A percentile compares a stretch with the other conserved stretches of the same genome.
Evolutionary conservation across 2,797 vertebrate genomes (phyloP).

Genomic region (Margarornis squamiger): DNA sequence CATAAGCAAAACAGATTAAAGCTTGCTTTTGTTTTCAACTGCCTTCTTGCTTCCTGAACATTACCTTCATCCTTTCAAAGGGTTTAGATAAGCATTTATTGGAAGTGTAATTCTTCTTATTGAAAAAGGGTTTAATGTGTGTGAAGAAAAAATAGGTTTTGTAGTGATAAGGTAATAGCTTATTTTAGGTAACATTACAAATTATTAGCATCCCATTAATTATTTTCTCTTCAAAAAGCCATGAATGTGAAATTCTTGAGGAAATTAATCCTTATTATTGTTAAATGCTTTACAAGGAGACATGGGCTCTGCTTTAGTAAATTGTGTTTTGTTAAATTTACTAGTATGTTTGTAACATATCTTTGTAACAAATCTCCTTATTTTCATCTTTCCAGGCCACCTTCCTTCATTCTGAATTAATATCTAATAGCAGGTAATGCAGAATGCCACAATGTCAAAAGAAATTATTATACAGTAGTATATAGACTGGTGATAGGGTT

Average conservation of each 20-base stretch:
- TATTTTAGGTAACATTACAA: not conserved
- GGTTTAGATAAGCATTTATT: not conserved
- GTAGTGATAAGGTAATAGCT: not conserved
- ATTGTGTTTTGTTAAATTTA: not conserved
- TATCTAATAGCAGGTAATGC: not conserved
- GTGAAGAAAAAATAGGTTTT: not conserved
- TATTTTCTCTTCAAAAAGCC: not conserved
- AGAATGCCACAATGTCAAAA: not conserved
- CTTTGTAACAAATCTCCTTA: not conserved
- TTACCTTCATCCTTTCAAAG: not conserved
- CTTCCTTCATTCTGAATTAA: not conserved
- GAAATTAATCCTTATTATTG: slow-evolving; percentile 8
- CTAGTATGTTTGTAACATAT: not conserved
- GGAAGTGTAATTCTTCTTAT: not conserved
- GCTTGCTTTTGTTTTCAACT: not conserved
- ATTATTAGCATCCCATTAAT: not conserved
- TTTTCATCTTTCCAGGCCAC: not conserved
- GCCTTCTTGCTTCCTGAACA: not conserved
- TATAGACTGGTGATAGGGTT: not conserved
- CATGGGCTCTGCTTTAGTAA: not conserved
- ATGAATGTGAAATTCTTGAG: not conserved
- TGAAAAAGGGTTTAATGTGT: not conserved
- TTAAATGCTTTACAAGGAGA: not conserved
- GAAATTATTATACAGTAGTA: not conserved
- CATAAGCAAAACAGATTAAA: not conserved